Base-by-base conservation (phyloP, 2,888 invertebrate genomes). In the Drosophila paramelanica region DNA sequence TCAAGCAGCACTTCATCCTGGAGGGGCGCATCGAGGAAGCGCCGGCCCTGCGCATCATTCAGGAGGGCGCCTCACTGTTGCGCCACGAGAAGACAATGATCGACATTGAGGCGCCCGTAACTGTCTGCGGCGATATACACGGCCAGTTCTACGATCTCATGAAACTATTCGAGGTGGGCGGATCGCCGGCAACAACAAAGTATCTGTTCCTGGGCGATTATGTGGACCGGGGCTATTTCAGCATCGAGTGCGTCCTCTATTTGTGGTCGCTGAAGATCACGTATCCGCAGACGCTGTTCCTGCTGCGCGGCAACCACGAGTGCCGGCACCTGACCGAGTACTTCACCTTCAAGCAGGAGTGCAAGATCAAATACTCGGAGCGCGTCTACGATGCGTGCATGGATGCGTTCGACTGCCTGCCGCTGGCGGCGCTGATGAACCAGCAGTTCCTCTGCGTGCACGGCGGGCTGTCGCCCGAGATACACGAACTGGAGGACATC, bases 321-420 rank as follows among this genome's bases (percentile, higher is more conserved):
- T 99, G 99, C 94, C 96, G 99, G 93, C 99, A 99, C 95, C 96
- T 99, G 93, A 99, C 99, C 93, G 99, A 99, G 94, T 99, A 99
- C 94, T 99, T 99, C 95, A 99, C 99, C 91, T 99, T 99, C 95
- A 99, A 99, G 94, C 99, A 99, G 94, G 99, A 99, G 95, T 99
- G 99, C 96, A 97, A 97, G 95, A 99, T 99, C 93, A 99, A 99
- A 95, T 99, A 99, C 95, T 98, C 99, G 91, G 99, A 99, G 93
- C 96, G 97, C 93, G 98, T 99, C 89, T 99, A 99, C 94, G 99
- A 99, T 93, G 98, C 98, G 89, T 99, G 99, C 94, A 99, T 99
- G 99, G 99, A 99, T 91, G 98, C 99, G 81, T 99, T 99, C 94
- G 99, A 99, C 94, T 99, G 99, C 94, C 95, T 99, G 93, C 99